Percentiles rank a stretch among this genome's conserved stretches.
Evolutionary conservation across 2,888 invertebrate species (phyloP).

Genomic region (Oegoconia quadripuncta): DNA sequence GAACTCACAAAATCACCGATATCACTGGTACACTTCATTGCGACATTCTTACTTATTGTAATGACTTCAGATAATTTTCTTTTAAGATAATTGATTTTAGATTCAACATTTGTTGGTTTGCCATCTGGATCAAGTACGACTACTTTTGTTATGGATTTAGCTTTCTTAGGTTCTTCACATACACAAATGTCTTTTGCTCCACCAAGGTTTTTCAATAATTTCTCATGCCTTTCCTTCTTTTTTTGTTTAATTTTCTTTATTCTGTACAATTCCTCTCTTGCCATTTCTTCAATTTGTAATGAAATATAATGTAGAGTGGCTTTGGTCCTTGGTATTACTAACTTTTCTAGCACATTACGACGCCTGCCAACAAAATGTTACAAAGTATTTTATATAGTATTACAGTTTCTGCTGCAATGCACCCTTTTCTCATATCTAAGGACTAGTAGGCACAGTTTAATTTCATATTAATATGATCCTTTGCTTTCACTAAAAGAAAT

Average conservation of each 20-base stretch:
- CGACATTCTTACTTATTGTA: too few species aligned
- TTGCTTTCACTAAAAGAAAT: background rate
- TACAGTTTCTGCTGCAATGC: slow-evolving; percentile 8
- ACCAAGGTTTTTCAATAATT: background rate
- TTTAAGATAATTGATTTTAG: too few species aligned
- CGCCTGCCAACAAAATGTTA: slow-evolving; percentile 28
- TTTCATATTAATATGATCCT: background rate
- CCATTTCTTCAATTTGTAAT: slow-evolving; percentile 38
- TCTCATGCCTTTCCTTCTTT: slow-evolving; percentile 13
- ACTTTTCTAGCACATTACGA: slow-evolving; percentile 35
- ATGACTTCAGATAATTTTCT: too few species aligned
- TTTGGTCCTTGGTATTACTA: slow-evolving; percentile 37
- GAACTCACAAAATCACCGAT: too few species aligned
- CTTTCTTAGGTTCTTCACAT: too few species aligned
- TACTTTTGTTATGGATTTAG: too few species aligned
- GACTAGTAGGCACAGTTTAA: slow-evolving; percentile 19
- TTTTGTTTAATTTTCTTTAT: slow-evolving; percentile 33
- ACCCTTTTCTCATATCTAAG: slow-evolving; percentile 29
- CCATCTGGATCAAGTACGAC: too few species aligned
- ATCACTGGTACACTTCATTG: too few species aligned
- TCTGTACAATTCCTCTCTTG: slow-evolving; percentile 39
- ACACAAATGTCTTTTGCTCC: background rate
- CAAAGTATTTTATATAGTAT: background rate
- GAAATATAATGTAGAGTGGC: slow-evolving; percentile 34
- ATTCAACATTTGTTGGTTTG: too few species aligned